phyloP scores from a whole-genome alignment of 2,113 vertebrate species.

The Ursus arctos region DNA sequence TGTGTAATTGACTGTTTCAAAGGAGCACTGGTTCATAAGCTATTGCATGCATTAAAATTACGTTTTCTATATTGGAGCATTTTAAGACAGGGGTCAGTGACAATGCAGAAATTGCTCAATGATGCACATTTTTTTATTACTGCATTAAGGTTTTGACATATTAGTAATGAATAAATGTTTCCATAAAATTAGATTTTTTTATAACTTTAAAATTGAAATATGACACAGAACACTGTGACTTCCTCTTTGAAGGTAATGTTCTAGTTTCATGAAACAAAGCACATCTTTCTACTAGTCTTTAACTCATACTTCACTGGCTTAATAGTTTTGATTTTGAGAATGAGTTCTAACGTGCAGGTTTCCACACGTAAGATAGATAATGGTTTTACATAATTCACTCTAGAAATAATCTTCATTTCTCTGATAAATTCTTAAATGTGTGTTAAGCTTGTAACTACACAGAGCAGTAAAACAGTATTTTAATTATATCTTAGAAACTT shows the following conservation, averaged over 20 bases:
- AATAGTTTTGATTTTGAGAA: slow-evolving; percentile 81
- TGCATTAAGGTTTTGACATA: slow-evolving; percentile 96
- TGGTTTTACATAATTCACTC: slow-evolving; percentile 43
- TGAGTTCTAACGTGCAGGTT: slow-evolving; percentile 33
- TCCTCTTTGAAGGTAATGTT: slow-evolving; percentile 75
- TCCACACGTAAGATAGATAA: neutral
- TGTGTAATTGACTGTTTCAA: slow-evolving; percentile 98
- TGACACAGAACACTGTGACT: slow-evolving; percentile 75
- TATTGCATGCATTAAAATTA: slow-evolving; percentile 96
- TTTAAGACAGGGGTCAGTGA: slow-evolving; percentile 96
- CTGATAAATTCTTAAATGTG: neutral
- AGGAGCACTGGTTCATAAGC: slow-evolving; percentile 93
- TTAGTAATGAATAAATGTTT: slow-evolving; percentile 97
- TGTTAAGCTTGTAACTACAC: neutral
- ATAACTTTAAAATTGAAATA: slow-evolving; percentile 89
- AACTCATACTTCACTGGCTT: slow-evolving; percentile 73
- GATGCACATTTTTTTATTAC: slow-evolving; percentile 97
- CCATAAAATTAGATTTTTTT: slow-evolving; percentile 87
- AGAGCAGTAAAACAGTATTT: slow-evolving; percentile 42
- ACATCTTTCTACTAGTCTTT: slow-evolving; percentile 63
- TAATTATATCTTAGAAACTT: slow-evolving; percentile 25
- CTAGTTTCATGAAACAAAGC: slow-evolving; percentile 78
- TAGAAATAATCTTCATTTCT: slow-evolving; percentile 56
- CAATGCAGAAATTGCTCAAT: slow-evolving; percentile 94
- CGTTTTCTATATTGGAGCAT: slow-evolving; percentile 93